Evolutionary conservation across 2,888 invertebrate species (phyloP), one percentile per base, ranked within the genome.

Genomic region (Metacarcinus magister): DNA sequence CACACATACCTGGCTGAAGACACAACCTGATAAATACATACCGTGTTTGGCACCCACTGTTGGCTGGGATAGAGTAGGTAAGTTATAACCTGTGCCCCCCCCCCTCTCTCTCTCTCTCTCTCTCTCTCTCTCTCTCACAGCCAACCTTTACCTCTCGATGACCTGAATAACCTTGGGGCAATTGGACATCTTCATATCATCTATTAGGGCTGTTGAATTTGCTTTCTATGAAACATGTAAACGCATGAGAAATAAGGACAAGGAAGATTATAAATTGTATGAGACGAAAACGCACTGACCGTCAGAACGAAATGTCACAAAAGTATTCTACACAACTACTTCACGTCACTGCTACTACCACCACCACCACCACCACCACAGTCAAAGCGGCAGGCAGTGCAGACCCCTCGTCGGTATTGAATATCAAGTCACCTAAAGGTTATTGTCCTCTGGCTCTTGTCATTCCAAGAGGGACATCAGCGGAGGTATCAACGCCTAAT

Each of bases 391-490:
- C 7, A n/a, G 75, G n/a, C 75, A 28, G 28, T 8, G 60, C 60
- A 60, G 13, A 60, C 0, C 87, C 54, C 7, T 54, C 54, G 8
- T 54, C 54, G 54, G 39, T 87, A 32, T 87, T 87, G 87, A 87
- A 87, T 87, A 39, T 87, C 87, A 87, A 87, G 87, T 87, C 87
- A 13, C 87, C 87, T n/a, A 87, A 87, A 87, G 87, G 87, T 87
- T 87, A 39, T 87, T 87, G 87, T 87, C 32, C 87, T 87, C 32
- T 32, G 87, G 32, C 32, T 13, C 87, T 87, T 87, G 87, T 87
- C 39, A 87, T 87, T 87, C 87, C 87, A 39, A 39, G 0, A 39
- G 32, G 87, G 32, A 13, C 32, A 32, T 39, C 23, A 87, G 13
- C 8, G 4, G 87, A 87, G 87, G 87, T 39, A 87, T 87, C 32